Evolutionary conservation across 2,797 vertebrate genomes (phyloP).

Genomic region (Peromyscus nudipes): DNA sequence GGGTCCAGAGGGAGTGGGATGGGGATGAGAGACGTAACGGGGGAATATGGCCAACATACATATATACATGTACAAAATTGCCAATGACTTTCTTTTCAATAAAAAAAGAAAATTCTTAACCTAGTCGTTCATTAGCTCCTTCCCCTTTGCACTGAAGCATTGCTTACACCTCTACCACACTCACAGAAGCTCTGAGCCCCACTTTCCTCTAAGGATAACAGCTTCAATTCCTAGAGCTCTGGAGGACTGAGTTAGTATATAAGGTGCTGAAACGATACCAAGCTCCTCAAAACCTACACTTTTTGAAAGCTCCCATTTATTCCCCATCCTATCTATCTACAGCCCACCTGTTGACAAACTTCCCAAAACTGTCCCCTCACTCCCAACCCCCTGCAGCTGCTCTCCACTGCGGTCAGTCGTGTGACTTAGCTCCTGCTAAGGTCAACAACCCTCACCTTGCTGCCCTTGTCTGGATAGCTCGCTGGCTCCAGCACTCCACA

Average conservation of each 20-base stretch:
- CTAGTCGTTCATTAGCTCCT: background rate
- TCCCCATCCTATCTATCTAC: background rate
- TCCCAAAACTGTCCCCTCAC: background rate
- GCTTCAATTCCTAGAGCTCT: background rate
- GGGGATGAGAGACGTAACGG: background rate
- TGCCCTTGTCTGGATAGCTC: background rate
- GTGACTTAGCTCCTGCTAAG: background rate
- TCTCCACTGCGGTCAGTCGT: background rate
- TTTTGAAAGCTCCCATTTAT: background rate
- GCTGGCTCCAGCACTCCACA: background rate
- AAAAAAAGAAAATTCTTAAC: background rate
- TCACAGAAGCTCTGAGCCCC: background rate
- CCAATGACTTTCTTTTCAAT: background rate
- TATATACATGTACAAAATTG: background rate
- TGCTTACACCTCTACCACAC: background rate
- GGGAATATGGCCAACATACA: background rate
- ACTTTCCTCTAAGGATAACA: conserved; percentile 21
- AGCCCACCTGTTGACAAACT: background rate
- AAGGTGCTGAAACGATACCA: conserved; percentile 23
- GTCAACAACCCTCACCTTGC: background rate
- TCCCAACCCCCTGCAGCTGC: background rate
- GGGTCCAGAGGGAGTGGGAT: background rate
- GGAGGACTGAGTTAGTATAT: background rate
- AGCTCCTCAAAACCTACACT: conserved; percentile 10
- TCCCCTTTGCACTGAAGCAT: conserved; percentile 3